Percentiles rank a stretch among this genome's conserved stretches.
phyloP scores from a whole-genome alignment of 2,797 vertebrate species.

The Siniperca scherzeri region DNA sequence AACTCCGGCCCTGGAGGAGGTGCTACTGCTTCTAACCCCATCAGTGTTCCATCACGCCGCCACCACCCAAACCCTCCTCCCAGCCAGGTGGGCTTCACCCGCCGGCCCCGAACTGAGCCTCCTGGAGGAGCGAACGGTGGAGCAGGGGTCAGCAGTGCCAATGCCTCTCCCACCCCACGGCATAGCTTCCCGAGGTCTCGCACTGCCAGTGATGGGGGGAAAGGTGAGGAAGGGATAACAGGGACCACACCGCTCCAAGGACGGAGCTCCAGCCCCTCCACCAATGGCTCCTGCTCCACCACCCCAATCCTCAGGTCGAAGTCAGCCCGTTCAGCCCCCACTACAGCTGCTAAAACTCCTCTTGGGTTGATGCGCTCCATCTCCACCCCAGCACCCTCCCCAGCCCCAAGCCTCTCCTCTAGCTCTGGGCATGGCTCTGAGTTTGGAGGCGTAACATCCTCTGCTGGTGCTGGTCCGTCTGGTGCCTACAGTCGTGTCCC shows the following conservation, averaged over 20 bases:
- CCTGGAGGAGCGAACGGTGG: constrained; percentile 70
- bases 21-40: constrained; percentile 87
- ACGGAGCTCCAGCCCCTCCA: constrained; percentile 80
- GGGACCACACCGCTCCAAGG: constrained; percentile 62
- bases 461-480: constrained; percentile 55
- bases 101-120: constrained; percentile 85
- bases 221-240: constrained; percentile 75
- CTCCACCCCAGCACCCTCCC: constrained; percentile 83
- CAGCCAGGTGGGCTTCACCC: constrained; percentile 87
- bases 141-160: constrained; percentile 70
- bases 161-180: constrained; percentile 84
- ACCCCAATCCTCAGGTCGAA: constrained; percentile 86
- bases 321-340: constrained; percentile 80
- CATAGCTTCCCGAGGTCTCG: constrained; percentile 83
- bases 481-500: constrained; percentile 78
- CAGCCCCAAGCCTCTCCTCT: constrained; percentile 80
- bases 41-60: constrained; percentile 88
- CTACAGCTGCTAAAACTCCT: constrained; percentile 78
- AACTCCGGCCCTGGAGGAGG: constrained; percentile 84
- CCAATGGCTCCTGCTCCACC: constrained; percentile 82
- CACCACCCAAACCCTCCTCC: constrained; percentile 87
- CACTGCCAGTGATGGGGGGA: constrained; percentile 83
- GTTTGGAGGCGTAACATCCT: constrained; percentile 72
- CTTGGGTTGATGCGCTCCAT: constrained; percentile 84
- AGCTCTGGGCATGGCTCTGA: constrained; percentile 84